Percentiles rank a stretch among this genome's conserved stretches.
phyloP scores from a whole-genome alignment of 2,888 invertebrate species.

The Danaus chrysippus region DNA sequence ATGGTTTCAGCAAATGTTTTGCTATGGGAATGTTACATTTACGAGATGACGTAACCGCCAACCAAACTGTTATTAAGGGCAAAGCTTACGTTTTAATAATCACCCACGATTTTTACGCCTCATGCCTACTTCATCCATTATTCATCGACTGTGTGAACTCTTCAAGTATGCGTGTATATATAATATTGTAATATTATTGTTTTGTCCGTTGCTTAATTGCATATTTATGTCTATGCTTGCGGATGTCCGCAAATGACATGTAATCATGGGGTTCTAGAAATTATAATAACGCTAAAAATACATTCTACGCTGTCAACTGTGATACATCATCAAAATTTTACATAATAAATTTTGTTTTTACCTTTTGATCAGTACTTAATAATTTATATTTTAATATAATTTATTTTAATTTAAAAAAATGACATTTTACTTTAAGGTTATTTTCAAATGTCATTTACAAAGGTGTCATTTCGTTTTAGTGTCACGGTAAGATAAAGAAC shows the following conservation, averaged over 20 bases:
- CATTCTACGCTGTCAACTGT: too few relatives aligned
- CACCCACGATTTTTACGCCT: slow-evolving; percentile 30
- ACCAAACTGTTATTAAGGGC: slow-evolving; percentile 26
- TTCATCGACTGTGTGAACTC: slow-evolving; percentile 28
- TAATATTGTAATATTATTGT: slow-evolving; percentile 20
- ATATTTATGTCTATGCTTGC: slow-evolving; percentile 7
- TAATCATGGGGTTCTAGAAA: not conserved
- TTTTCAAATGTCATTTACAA: too few relatives aligned
- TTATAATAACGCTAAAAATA: too few relatives aligned
- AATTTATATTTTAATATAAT: too few relatives aligned
- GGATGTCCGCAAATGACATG: slow-evolving; percentile 8
- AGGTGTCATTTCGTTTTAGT: too few relatives aligned
- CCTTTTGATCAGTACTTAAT: too few relatives aligned
- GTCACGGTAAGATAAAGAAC: not conserved
- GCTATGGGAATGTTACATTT: slow-evolving; percentile 22
- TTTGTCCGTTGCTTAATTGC: slow-evolving; percentile 15
- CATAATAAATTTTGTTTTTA: too few relatives aligned
- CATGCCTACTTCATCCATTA: slow-evolving; percentile 28
- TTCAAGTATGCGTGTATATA: slow-evolving; percentile 11
- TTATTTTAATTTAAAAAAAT: too few relatives aligned
- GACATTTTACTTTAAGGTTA: too few relatives aligned
- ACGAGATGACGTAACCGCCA: slow-evolving; percentile 21
- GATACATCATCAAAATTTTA: too few relatives aligned
- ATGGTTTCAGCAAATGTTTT: slow-evolving; percentile 9
- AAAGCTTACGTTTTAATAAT: slow-evolving; percentile 29